Evolutionary conservation across 30 jellyfish, hydroid and myxozoan species (phyloP), one percentile per base, ranked within the genome.

Genomic region (Sanderia malayensis): DNA sequence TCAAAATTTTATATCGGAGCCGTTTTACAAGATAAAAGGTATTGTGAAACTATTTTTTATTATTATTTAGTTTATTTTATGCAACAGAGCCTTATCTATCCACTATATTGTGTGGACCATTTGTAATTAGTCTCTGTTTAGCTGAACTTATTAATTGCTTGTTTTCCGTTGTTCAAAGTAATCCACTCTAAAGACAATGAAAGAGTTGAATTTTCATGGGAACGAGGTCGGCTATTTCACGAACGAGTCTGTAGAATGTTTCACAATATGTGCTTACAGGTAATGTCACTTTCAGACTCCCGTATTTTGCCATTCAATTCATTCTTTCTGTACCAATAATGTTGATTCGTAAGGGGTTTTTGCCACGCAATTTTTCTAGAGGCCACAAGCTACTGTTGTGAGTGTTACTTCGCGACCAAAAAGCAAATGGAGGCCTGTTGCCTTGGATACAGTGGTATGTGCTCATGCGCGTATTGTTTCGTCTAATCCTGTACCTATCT

Each of bases 401-500:
- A 84, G 70, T 34, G 96, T 94, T 26, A 60, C 94, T 17, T 86
- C 97, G 20, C 88, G 83, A 70, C 97, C 97, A 9, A 87, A 81
- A 58, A 81, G 95, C 49, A 94, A 94, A 77, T 86, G 97, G 97
- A 79, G 97, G 4, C 99, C 99, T 4, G 86, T 81, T 25, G 96
- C 99, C 46, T 76, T 94, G 21, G 97, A 94, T 61, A 94, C 99
- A 3, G 97, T 94, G 27, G 99, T 92, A 59, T n/a, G 99, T 76
- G 0, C 19, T 31, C 1, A 15, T 22, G n/a, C n/a, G n/a, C n/a
- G n/a, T n/a, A n/a, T n/a, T n/a, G n/a, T n/a, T n/a, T n/a, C n/a
- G n/a, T n/a, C n/a, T n/a, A n/a, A n/a, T n/a, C n/a, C n/a, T n/a
- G n/a, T n/a, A n/a, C n/a, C n/a, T n/a, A n/a, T n/a, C n/a, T n/a